Percentiles rank a stretch among this genome's conserved stretches.
phyloP scores from a whole-genome alignment of 2,113 vertebrate species.

The Seriola rivoliana region DNA sequence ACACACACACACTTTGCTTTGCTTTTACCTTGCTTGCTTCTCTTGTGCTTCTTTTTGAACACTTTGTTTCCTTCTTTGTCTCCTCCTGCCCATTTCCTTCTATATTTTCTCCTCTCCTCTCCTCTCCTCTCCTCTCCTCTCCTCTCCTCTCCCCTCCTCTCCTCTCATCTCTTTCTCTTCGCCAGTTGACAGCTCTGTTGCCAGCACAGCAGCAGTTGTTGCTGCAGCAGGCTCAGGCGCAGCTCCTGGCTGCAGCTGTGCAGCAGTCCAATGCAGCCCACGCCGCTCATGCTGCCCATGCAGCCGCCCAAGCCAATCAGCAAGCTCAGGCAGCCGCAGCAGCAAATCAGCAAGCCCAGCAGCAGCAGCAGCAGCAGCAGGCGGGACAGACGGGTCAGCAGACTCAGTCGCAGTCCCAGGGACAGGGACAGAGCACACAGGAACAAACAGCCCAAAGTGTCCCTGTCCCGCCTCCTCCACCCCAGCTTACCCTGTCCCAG shows the following conservation, averaged over 20 bases:
- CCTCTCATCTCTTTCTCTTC: background rate
- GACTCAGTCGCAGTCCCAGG: slow-evolving; percentile 80
- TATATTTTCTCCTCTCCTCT: background rate
- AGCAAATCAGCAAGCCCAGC: slow-evolving; percentile 84
- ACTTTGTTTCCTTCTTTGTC: slow-evolving; percentile 44
- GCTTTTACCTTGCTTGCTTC: slow-evolving; percentile 59
- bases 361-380: slow-evolving; percentile 80
- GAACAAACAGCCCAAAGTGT: slow-evolving; percentile 82
- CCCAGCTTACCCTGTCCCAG: slow-evolving; percentile 92
- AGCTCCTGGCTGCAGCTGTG: slow-evolving; percentile 91
- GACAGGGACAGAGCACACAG: slow-evolving; percentile 84
- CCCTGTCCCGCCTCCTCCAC: slow-evolving; percentile 88
- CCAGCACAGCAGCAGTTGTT: slow-evolving; percentile 93
- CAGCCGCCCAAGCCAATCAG: slow-evolving; percentile 83
- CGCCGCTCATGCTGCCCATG: slow-evolving; percentile 80
- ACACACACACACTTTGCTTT: slow-evolving; percentile 29
- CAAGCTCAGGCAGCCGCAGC: slow-evolving; percentile 84
- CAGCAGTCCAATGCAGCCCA: slow-evolving; percentile 86
- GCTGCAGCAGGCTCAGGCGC: slow-evolving; percentile 92
- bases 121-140: background rate
- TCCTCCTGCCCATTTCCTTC: slow-evolving; percentile 16
- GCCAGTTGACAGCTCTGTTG: slow-evolving; percentile 91
- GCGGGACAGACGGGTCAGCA: slow-evolving; percentile 74
- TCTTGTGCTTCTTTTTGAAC: slow-evolving; percentile 62
- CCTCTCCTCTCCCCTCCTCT: background rate